Evolutionary conservation across 2,113 vertebrate genomes (phyloP), one percentile per base, ranked within the genome.

Genomic region (Pomatorhinus ruficollis): DNA sequence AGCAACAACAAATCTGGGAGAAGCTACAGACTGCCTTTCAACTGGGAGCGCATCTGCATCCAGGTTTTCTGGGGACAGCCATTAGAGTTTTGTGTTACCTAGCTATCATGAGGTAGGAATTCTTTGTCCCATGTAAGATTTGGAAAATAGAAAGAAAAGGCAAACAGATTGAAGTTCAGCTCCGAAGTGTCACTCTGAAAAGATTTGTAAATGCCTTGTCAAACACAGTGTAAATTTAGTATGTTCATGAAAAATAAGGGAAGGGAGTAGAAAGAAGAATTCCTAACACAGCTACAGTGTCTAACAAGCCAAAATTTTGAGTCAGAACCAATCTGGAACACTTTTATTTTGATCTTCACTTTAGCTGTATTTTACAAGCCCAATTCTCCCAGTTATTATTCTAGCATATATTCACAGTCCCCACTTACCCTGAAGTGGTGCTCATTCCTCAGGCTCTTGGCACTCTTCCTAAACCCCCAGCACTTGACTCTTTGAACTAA

Each of bases 21-120:
- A 52, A 76, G 64, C 33, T 88, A 33, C 0, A 7, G 70, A 40
- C 23, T 6, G n/a, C 6, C 4, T 45, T 89, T 77, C 44, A 56
- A 23, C 15, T 53, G 57, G 66, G 47, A 80, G 70, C 0, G 2
- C 35, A 16, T 35, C 10, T 2, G 0, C 31, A 25, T 35, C 53
- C n/a, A 1, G 25, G 23, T 76, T 72, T 85, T 30, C 21, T 60
- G 47, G 60, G 30, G 57, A 27, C 33, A 54, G 45, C n/a, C 9
- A 5, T 1, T 3, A 9, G 33, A 28, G 25, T 45, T 82, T 7
- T 65, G 68, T 7, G 0, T 39, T 35, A 45, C 39, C 35, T 22
- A 18, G 35, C 31, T 61, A 4, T 35, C 8, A 0, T 6, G 56
- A 88, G 30, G 70, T 56, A 83, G 52, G 44, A 89, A 74, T 83